Conservation (phyloP, 2,888 invertebrate species). For the Drosophila peninsularis region DNA sequence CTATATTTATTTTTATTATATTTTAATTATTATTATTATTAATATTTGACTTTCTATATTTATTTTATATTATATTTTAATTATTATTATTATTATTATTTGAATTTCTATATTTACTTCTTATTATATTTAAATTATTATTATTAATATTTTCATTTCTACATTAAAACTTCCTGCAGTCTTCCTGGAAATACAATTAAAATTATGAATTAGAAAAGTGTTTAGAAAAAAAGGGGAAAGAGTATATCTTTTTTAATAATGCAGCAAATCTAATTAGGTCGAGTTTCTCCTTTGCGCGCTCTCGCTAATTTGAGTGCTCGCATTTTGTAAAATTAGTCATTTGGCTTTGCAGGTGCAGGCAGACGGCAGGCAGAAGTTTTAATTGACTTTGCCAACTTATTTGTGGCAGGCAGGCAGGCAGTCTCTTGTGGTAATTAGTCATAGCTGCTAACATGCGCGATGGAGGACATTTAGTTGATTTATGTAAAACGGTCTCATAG, state of each 20-base stretch:
- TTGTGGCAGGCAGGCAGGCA: slow-evolving; percentile 22
- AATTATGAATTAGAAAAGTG: slow-evolving; percentile 4
- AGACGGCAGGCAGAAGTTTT: slow-evolving; percentile 56
- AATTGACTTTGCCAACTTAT: slow-evolving; percentile 65
- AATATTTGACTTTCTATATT: too few relatives aligned
- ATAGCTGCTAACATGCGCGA: slow-evolving; percentile 41
- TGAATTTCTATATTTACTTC: too few relatives aligned
- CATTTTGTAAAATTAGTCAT: slow-evolving; percentile 44
- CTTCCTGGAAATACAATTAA: neutral
- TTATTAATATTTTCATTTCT: neutral
- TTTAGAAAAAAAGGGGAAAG: neutral
- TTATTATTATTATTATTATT: too few relatives aligned
- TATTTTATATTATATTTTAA: too few relatives aligned
- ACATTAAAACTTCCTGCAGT: too few relatives aligned
- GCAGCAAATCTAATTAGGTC: slow-evolving; percentile 19
- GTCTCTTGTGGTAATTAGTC: slow-evolving; percentile 60
- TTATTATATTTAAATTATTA: too few relatives aligned
- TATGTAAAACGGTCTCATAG: slow-evolving; percentile 58
- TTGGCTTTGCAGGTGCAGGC: slow-evolving; percentile 57
- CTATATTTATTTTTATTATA: too few relatives aligned
- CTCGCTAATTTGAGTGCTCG: slow-evolving; percentile 33
- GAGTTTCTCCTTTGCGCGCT: neutral
- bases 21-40: too few relatives aligned
- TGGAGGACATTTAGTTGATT: slow-evolving; percentile 66
- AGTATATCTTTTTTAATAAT: neutral